These are phyloP conservation scores for Asarcornis scutulata DNA, from an alignment of 2,113 vertebrate genomes.

Conservation along the genomic window DNA sequence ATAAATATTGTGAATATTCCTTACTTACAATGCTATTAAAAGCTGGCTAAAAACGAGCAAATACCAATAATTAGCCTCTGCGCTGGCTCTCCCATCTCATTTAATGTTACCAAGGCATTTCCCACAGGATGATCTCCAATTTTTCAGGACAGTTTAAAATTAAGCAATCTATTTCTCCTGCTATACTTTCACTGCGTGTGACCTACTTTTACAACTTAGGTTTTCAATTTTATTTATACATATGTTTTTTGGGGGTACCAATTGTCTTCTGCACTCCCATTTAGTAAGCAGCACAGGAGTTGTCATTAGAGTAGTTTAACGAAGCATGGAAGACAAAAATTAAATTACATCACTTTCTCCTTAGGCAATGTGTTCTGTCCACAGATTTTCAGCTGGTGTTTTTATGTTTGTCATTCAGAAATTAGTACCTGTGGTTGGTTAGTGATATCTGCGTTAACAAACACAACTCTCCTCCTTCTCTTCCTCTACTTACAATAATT, in stretches of 20 bases:
- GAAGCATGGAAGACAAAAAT: neutral
- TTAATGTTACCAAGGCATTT: slow-evolving; percentile 7
- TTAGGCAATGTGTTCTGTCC: neutral
- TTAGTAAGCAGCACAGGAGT: neutral
- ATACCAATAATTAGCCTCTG: neutral
- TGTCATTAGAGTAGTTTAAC: neutral
- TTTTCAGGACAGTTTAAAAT: slow-evolving; percentile 61
- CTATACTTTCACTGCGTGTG: neutral
- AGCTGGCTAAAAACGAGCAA: neutral
- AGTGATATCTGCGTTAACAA: neutral
- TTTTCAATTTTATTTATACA: neutral
- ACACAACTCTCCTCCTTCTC: neutral
- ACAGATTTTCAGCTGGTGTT: neutral
- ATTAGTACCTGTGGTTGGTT: neutral
- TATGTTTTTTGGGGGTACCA: neutral
- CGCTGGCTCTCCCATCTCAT: neutral
- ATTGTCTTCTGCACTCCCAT: neutral
- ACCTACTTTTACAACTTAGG: slow-evolving; percentile 37
- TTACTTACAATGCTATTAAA: neutral
- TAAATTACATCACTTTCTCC: neutral
- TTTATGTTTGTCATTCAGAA: neutral
- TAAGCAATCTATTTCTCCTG: slow-evolving; percentile 23
- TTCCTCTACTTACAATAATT: neutral
- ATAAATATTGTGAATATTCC: neutral
- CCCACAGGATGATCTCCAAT: slow-evolving; percentile 34